Percentiles rank a stretch among this genome's conserved stretches.
Evolutionary conservation across 2,888 invertebrate genomes (phyloP).

Genomic region (Pseudococcus viburni): DNA sequence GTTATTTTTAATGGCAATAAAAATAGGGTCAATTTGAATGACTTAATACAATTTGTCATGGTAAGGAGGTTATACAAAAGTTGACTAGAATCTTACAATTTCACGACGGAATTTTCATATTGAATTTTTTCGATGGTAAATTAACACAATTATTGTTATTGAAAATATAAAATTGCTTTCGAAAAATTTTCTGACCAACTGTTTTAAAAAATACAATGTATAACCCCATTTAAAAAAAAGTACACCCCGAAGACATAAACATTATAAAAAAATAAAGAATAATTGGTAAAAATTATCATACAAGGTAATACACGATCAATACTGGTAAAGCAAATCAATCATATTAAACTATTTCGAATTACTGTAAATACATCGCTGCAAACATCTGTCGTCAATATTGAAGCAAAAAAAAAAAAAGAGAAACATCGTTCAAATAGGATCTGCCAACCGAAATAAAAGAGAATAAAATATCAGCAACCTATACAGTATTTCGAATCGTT

Average conservation of each 20-base stretch:
- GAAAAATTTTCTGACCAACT: background rate
- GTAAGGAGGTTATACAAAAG: constrained; percentile 20
- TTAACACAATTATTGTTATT: background rate
- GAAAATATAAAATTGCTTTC: background rate
- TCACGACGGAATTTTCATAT: background rate
- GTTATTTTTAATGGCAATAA: constrained; percentile 18
- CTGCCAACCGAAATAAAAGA: background rate
- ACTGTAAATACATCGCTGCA: background rate
- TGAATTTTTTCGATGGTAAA: background rate
- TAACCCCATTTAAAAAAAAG: background rate
- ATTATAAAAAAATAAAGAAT: constrained; percentile 35
- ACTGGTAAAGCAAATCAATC: constrained; percentile 44
- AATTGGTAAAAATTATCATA: constrained; percentile 24
- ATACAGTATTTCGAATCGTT: constrained; percentile 9
- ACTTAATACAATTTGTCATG: constrained; percentile 50
- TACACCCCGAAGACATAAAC: background rate
- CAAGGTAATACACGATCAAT: constrained; percentile 31
- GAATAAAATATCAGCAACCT: background rate
- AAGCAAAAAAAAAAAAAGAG: no score
- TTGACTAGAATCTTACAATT: constrained; percentile 54
- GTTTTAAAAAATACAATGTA: background rate
- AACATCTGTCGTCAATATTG: background rate
- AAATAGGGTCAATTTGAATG: background rate
- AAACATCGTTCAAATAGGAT: background rate
- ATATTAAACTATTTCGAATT: constrained; percentile 8